Conservation (phyloP, 2,888 invertebrate genomes). For the Caenorhabditis drosophilae region DNA sequence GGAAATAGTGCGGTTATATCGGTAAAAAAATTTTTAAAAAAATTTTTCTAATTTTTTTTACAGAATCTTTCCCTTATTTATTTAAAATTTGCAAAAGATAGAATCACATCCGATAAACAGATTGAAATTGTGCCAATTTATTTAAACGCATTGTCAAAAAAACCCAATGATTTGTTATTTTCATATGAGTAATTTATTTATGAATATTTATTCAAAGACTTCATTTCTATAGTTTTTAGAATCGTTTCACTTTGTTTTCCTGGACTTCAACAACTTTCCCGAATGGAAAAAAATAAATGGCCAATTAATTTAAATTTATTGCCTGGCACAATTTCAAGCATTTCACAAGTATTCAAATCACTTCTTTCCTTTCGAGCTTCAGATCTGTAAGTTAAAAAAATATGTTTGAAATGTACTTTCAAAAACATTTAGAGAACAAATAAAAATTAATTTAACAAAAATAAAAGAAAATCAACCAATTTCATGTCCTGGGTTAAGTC, state of each 20-base stretch:
- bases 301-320: constrained; percentile 13
- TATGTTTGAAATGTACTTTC: neutral
- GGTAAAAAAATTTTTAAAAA: constrained; percentile 6
- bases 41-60: constrained; percentile 8
- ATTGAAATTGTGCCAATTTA: constrained; percentile 30
- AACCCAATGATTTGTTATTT: constrained; percentile 10
- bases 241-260: constrained; percentile 32
- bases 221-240: constrained; percentile 16
- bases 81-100: constrained; percentile 31
- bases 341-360: constrained; percentile 15
- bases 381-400: constrained; percentile 2
- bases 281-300: constrained; percentile 36
- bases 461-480: neutral
- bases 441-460: neutral
- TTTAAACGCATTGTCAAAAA: constrained; percentile 19
- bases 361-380: constrained; percentile 11
- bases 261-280: constrained; percentile 27
- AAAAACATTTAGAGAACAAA: constrained; percentile 9
- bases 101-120: constrained; percentile 16
- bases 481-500: constrained; percentile 11
- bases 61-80: constrained; percentile 49
- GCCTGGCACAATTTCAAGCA: neutral
- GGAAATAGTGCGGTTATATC: constrained; percentile 3
- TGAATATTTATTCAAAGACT: constrained; percentile 1
- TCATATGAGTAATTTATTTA: neutral